Percentiles rank a stretch among this genome's conserved stretches.
These are phyloP conservation scores for Garrulus glandarius DNA, from an alignment of 2,797 vertebrate species.

Conservation along the genomic window DNA sequence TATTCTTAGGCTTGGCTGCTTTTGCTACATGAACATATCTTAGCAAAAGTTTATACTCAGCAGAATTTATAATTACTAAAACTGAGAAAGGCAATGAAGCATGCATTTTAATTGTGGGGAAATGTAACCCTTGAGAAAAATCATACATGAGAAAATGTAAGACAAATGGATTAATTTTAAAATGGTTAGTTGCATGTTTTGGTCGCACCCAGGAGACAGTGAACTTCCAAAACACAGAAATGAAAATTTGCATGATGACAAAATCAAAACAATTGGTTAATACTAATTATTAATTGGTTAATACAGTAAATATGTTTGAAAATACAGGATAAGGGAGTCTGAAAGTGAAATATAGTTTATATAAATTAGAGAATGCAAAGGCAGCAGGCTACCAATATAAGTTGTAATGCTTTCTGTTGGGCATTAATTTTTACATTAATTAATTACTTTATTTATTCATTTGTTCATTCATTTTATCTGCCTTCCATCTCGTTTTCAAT, in stretches of 20 bases:
- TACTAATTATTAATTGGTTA: not conserved
- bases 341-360: not conserved
- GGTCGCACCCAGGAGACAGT: not conserved
- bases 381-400: not conserved
- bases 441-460: rapidly evolving
- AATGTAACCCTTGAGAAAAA: slow-evolving; percentile 39
- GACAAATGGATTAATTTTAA: slow-evolving; percentile 26
- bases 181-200: slow-evolving; percentile 4
- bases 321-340: not conserved
- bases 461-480: not conserved
- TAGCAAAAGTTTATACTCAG: slow-evolving; percentile 37
- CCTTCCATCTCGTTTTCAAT: not conserved
- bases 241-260: not conserved
- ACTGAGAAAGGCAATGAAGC: slow-evolving; percentile 18
- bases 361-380: not conserved
- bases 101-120: slow-evolving; percentile 40
- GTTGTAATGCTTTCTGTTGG: not conserved
- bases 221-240: not conserved
- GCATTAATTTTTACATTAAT: not conserved
- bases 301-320: not conserved
- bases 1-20: not conserved
- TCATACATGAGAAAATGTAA: not conserved
- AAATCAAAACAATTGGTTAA: not conserved
- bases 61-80: slow-evolving; percentile 56
- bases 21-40: slow-evolving; percentile 4